Percentiles rank a stretch among this genome's conserved stretches.
phyloP scores from a whole-genome alignment of 2,797 vertebrate genomes.

The Rhyacichthys aspro region DNA sequence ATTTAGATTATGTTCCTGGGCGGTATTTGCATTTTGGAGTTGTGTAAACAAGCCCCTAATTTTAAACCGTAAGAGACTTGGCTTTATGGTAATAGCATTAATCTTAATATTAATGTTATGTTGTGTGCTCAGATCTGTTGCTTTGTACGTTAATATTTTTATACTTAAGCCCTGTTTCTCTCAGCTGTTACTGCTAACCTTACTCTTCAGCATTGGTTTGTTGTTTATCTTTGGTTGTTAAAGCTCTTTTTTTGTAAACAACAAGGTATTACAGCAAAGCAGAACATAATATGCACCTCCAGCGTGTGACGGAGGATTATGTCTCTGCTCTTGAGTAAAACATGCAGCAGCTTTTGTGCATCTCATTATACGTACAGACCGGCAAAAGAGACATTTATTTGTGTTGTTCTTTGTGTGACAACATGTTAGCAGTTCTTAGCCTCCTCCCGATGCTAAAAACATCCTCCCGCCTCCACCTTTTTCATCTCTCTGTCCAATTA shows the following conservation, averaged over 20 bases:
- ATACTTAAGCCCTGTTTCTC: too few species aligned
- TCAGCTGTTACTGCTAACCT: too few species aligned
- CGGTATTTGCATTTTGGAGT: too few species aligned
- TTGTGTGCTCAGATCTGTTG: too few species aligned
- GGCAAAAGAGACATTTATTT: slow-evolving; percentile 16
- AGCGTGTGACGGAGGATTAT: slow-evolving; percentile 17
- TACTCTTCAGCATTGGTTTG: too few species aligned
- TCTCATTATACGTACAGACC: slow-evolving; percentile 12
- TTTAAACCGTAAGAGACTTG: too few species aligned
- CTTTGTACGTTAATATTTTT: too few species aligned
- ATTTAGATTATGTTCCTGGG: too few species aligned
- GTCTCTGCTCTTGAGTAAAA: slow-evolving; percentile 8
- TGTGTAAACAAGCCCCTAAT: too few species aligned
- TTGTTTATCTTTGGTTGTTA: too few species aligned
- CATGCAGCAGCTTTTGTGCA: not conserved
- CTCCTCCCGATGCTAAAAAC: not conserved
- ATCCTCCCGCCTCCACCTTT: slow-evolving; percentile 17
- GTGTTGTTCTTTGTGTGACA: slow-evolving; percentile 24
- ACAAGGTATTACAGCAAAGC: not conserved
- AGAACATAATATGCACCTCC: not conserved
- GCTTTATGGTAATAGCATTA: too few species aligned
- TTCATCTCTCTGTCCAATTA: slow-evolving; percentile 47
- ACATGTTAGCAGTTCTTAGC: slow-evolving; percentile 24
- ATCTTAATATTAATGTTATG: too few species aligned
- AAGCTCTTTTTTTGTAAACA: not conserved